A percentile compares a stretch with the other conserved stretches of the same genome.
Conservation (phyloP, 1,140 invertebrate genomes). For the Drosophila nebulosa region DNA sequence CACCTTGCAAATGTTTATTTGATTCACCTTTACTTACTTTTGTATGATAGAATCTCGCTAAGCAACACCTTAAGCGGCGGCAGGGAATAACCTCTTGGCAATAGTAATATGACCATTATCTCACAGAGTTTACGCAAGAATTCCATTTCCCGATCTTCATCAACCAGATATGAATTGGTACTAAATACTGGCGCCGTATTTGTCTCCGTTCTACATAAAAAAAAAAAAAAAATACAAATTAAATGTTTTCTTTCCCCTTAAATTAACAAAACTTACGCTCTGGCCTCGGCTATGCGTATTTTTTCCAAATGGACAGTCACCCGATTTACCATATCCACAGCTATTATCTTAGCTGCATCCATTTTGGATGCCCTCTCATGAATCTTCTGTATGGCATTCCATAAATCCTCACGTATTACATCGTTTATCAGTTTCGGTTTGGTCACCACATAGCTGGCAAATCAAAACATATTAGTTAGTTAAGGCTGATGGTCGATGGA, state of each 20-base stretch:
- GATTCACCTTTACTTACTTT: conserved; percentile 90
- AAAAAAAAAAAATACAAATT: conserved; percentile 7
- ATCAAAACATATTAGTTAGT: neutral
- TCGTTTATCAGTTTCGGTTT: conserved; percentile 84
- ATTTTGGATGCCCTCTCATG: conserved; percentile 87
- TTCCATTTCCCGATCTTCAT: conserved; percentile 88
- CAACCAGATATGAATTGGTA: conserved; percentile 88
- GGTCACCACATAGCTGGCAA: conserved; percentile 72
- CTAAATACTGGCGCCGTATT: conserved; percentile 87
- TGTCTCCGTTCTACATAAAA: conserved; percentile 82
- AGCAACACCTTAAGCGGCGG: conserved; percentile 89
- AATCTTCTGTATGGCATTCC: conserved; percentile 89
- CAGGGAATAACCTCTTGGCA: conserved; percentile 90
- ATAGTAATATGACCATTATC: conserved; percentile 89
- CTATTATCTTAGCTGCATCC: conserved; percentile 91
- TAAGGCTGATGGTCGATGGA: too few relatives aligned
- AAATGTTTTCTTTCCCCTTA: neutral
- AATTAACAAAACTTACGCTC: conserved; percentile 86
- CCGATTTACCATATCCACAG: conserved; percentile 87
- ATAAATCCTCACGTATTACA: conserved; percentile 90
- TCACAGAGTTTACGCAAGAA: conserved; percentile 92
- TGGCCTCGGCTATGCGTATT: conserved; percentile 88
- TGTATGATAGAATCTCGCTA: conserved; percentile 90
- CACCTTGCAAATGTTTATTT: neutral
- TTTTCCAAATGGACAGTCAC: conserved; percentile 93